phyloP scores from a whole-genome alignment of 2,113 vertebrate genomes.

The Ellobius talpinus region DNA sequence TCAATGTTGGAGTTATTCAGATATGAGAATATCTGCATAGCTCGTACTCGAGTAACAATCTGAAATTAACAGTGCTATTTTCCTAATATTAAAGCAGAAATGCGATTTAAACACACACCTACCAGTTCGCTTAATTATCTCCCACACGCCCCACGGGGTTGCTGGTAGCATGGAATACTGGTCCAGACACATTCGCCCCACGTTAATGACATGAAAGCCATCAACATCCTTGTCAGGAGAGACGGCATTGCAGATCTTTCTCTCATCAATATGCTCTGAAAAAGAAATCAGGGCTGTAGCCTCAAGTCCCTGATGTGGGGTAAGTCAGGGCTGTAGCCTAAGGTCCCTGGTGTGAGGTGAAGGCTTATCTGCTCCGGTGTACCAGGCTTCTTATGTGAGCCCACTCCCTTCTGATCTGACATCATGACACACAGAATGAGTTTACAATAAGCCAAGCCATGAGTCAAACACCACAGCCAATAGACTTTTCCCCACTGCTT shows the following conservation, averaged over 20 bases:
- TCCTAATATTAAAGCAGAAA: constrained; percentile 3
- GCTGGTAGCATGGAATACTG: constrained; percentile 97
- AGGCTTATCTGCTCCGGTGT: neutral
- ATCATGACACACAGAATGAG: neutral
- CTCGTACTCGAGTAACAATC: neutral
- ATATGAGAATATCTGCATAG: neutral
- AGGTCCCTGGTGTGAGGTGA: neutral
- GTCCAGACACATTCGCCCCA: constrained; percentile 97
- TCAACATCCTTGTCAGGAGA: constrained; percentile 96
- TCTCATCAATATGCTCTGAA: constrained; percentile 95
- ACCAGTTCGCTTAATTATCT: constrained; percentile 98
- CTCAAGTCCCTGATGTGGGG: neutral
- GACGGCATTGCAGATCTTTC: constrained; percentile 95
- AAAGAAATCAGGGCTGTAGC: neutral
- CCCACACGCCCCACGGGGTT: constrained; percentile 97
- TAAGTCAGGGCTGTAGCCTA: neutral
- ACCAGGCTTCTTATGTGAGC: neutral
- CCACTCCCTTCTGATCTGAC: neutral
- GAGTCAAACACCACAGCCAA: neutral
- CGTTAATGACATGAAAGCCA: constrained; percentile 97
- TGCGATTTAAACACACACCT: constrained; percentile 1
- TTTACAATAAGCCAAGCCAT: neutral
- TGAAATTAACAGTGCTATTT: neutral
- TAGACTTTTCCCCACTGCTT: neutral
- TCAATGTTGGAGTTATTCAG: neutral